Base-by-base conservation (phyloP, 2,888 invertebrate species). In the Diarsia rubi region DNA sequence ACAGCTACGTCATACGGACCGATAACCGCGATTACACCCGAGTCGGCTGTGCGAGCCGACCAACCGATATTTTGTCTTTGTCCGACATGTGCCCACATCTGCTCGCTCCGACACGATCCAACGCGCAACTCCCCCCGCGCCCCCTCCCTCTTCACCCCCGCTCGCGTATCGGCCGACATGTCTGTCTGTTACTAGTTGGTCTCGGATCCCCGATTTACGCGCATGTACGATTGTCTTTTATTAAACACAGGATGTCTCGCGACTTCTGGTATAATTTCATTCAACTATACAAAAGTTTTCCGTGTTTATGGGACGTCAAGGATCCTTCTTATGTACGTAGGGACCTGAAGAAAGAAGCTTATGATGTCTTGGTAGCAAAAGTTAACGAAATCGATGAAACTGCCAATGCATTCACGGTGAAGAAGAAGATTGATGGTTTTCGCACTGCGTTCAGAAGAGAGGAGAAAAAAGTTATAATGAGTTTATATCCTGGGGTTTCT, bases 221-320 rank as follows among this genome's bases (percentile, higher is more conserved):
- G 71, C 44, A 14, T 63, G 81, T 64, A 47, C 47, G 47, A 57
- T 63, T 77, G 81, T 11, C 76, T 31, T 42, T 57, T 45, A 59
- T 42, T 12, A 78, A 60, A 19, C 45, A 52, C 31, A 49, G 44
- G 5, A 78, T 78, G 79, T 78, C 86, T 37, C 86, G 86, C 9
- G 71, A 83, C 24, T 79, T 78, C 49, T 83, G 82, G 86, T 68
- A 54, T 49, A 79, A 83, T 8, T 86, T 86, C 14, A 62, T 84
- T 12, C 71, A 75, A 21, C 21, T 86, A 1, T 80, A 83, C 24
- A 75, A 60, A 72, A 83, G 84, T 65, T 80, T 64, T 54, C 69
- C 84, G n/a, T 71, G 84, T 6, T 6, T 86, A 3, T 82, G 82
- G 82, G 82, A 82, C 11, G 19, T 31, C 0, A 82, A 81, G 24